phyloP scores from a whole-genome alignment of 2,888 invertebrate genomes.

The Gymnoscelis rufifasciata region DNA sequence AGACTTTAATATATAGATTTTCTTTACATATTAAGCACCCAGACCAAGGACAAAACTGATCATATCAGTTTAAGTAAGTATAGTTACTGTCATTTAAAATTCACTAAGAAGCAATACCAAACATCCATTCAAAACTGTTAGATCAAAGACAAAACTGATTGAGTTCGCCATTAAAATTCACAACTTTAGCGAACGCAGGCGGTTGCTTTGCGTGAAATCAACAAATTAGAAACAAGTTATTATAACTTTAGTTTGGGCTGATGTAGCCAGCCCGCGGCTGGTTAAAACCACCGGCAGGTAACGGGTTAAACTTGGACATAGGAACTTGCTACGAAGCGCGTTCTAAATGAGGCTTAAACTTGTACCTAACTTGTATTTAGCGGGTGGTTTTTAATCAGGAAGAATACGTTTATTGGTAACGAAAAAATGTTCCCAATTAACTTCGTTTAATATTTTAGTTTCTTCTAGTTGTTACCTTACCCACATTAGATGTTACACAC shows the following conservation, averaged over 20 bases:
- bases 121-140: background rate
- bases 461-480: too few species aligned
- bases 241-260: slow-evolving; percentile 22
- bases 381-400: too few species aligned
- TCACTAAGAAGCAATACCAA: too few species aligned
- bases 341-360: background rate
- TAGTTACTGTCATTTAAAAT: too few species aligned
- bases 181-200: slow-evolving; percentile 8
- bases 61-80: too few species aligned
- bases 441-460: too few species aligned
- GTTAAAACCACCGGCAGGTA: slow-evolving; percentile 6
- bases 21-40: too few species aligned
- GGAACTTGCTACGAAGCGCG: slow-evolving; percentile 3
- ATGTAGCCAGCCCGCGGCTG: slow-evolving; percentile 9
- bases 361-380: background rate
- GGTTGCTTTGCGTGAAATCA: slow-evolving; percentile 17
- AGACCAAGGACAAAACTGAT: too few species aligned
- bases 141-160: background rate
- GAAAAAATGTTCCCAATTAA: too few species aligned
- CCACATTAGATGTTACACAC: too few species aligned
- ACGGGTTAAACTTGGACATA: slow-evolving; percentile 8
- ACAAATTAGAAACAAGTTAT: slow-evolving; percentile 27
- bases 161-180: background rate
- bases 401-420: too few species aligned
- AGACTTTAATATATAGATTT: too few species aligned